Base-by-base conservation (phyloP, 1,140 invertebrate genomes). In the Orchesella cincta region DNA sequence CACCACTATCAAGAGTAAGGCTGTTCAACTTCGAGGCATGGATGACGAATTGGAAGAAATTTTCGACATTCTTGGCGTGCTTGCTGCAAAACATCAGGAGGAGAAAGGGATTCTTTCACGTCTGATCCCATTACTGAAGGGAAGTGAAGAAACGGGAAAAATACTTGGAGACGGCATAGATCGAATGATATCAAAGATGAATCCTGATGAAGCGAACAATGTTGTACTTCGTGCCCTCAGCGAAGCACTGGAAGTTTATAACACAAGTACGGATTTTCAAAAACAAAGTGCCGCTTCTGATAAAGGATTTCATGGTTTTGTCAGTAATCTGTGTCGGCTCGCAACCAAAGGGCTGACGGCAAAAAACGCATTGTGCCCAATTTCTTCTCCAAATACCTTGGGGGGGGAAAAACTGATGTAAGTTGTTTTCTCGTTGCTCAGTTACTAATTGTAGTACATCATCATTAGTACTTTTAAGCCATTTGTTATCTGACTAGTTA, bases 1-100 rank as follows among this genome's bases (percentile, higher is more conserved):
- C 35, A 73, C 3, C 23, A 73, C 39, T 2, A 73, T 73, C 35
- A 73, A 73, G 29, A 73, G 39, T 28, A 46, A 14, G 2, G 16
- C 34, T 28, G 39, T 26, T 14, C 18, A 23, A 5, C 14, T 73
- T 12, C 71, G 34, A 8, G 3, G 16, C 14, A 18, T 18, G 20
- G 71, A 73, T 51, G 16, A 14, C 1, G 35, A 46, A 18, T 8
- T 3, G 5, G 75, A 75, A 34, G 64, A 74, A 0, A 67, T 79
- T 28, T 79, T 76, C 74, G 39, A 76, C n/a, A 57, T 79, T 39
- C 52, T 79, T 39, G 78, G 78, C 8, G 31, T 76, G 28, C 35
- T 79, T 0, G 46, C 64, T 39, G 33, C 72, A 8, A 28, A 67
- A 18, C 64, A 76, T 51, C 35, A 75, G 12, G 78, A 79, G 75